These are phyloP conservation scores for Galbula dea DNA, from an alignment of 2,113 vertebrate species.

Conservation along the genomic window DNA sequence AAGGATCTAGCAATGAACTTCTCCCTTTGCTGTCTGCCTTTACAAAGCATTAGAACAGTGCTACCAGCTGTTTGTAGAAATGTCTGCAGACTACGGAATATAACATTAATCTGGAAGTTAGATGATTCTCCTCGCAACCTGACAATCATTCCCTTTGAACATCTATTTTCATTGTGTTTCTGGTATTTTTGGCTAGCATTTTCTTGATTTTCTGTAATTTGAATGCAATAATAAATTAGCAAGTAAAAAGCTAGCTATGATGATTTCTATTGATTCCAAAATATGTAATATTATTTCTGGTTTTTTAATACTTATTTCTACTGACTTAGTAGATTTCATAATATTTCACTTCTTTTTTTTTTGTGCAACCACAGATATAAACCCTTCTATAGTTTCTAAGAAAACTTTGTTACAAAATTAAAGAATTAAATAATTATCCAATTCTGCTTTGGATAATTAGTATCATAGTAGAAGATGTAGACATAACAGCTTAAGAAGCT, in stretches of 20 bases:
- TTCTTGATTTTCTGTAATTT: background rate
- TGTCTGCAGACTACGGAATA: background rate
- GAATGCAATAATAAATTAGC: background rate
- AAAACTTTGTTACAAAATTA: background rate
- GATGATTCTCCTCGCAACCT: background rate
- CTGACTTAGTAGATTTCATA: background rate
- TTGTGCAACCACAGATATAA: background rate
- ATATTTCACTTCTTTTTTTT: too few relatives aligned
- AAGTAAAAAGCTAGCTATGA: background rate
- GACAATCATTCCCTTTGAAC: background rate
- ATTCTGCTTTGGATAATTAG: background rate
- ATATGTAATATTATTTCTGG: fast-evolving
- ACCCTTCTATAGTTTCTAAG: background rate
- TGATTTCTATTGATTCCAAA: background rate
- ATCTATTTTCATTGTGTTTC: background rate
- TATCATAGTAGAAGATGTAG: background rate
- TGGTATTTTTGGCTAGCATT: slow-evolving; percentile 18
- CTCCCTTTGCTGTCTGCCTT: background rate
- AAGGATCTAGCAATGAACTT: background rate
- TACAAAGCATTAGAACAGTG: background rate
- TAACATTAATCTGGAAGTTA: background rate
- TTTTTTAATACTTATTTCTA: background rate
- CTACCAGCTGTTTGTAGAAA: background rate
- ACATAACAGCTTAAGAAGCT: background rate
- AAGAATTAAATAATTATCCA: background rate